Evolutionary conservation across 1,140 invertebrate species (phyloP), one percentile per base, ranked within the genome.

Genomic region (Ostrea denselamellosa): DNA sequence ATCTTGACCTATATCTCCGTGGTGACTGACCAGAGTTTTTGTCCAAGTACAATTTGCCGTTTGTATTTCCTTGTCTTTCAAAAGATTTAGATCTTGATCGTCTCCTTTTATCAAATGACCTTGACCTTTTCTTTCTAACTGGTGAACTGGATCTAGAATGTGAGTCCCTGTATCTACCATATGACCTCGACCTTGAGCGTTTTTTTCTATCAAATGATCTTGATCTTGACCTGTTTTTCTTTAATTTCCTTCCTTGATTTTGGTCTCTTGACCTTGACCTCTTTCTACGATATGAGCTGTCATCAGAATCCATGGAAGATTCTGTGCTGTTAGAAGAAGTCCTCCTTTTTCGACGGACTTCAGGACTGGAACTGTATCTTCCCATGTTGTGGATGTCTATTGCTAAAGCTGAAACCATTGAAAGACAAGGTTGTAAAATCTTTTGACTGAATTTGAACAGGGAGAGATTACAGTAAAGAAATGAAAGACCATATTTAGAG

Each of bases 201-300:
- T 25, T 12, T 4, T 34, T 34, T 77, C 68, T 77, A 77, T 77
- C 68, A 77, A 28, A 34, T 17, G 68, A 77, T 34, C 68, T 77
- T 77, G 68, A 77, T 77, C 68, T 77, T 77, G 68, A 77, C 5
- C 56, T 77, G 12, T 77, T 25, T 2, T 14, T 77, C 14, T 77
- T 77, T 34, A 25, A 10, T 77, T 77, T 77, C 28, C 4, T 77
- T 77, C 28, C 12, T 34, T 77, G 25, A 19, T 62, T 5, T 77
- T 8, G 25, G 22, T 77, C 68, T 3, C 28, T 12, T 28, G 68
- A 77, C 28, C 68, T 77, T 77, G 68, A 77, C 22, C 68, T 25
- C 0, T 34, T 77, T 77, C 68, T 77, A 4, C 28, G 10, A 34
- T 12, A 25, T 14, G 68, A 77, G 25, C 68, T 77, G 28, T 34